A percentile compares a stretch with the other conserved stretches of the same genome.
phyloP scores from a whole-genome alignment of 2,113 vertebrate species.

The Poeciliopsis retropinna region DNA sequence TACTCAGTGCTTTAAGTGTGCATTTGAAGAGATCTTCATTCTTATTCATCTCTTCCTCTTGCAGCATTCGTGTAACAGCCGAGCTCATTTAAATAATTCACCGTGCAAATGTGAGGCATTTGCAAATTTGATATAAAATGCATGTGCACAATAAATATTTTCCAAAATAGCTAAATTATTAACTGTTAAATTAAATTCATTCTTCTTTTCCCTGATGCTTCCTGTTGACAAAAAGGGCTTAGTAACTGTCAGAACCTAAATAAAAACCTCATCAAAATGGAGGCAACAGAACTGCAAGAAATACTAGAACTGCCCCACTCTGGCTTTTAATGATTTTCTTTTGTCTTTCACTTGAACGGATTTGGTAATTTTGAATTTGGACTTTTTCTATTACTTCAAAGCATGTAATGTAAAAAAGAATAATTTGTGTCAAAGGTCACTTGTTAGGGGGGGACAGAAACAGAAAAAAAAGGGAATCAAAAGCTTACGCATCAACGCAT shows the following conservation, averaged over 20 bases:
- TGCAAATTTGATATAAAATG: conserved; percentile 37
- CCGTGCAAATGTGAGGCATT: conserved; percentile 32
- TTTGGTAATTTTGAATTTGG: neutral
- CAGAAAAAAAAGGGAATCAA: neutral
- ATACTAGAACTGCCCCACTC: neutral
- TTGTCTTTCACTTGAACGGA: neutral
- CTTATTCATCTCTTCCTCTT: conserved; percentile 18
- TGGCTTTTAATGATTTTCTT: neutral
- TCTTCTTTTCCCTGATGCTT: conserved; percentile 10
- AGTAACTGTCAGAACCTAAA: conserved; percentile 16
- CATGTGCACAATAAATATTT: conserved; percentile 23
- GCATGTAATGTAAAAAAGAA: neutral
- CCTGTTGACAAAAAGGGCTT: neutral
- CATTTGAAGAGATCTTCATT: conserved; percentile 27
- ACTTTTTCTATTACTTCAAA: neutral
- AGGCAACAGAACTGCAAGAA: conserved; percentile 14
- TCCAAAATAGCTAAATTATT: conserved; percentile 34
- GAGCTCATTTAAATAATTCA: conserved; percentile 39
- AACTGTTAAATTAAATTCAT: conserved; percentile 37
- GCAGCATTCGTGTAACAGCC: conserved; percentile 6
- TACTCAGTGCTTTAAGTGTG: conserved; percentile 31
- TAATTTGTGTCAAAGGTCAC: neutral
- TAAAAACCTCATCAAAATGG: conserved; percentile 13
- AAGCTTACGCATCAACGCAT: neutral
- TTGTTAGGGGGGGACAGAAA: neutral